Percentiles rank a stretch among this genome's conserved stretches.
Evolutionary conservation across 1,140 invertebrate genomes (phyloP).

Genomic region (Anadara kagoshimensis): DNA sequence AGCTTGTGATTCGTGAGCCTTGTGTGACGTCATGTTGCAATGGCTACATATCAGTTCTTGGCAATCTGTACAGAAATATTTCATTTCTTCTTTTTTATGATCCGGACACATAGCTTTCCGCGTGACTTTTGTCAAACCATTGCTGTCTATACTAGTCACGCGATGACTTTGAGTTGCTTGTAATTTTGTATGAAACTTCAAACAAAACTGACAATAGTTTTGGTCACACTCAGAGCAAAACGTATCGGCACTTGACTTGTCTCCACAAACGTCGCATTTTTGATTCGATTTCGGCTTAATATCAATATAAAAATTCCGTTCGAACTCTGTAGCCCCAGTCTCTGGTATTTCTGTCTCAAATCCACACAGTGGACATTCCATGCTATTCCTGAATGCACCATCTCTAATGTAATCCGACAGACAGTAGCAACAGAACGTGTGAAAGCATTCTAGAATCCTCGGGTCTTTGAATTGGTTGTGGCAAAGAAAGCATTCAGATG

Average conservation of each 20-base stretch:
- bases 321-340: slow-evolving; percentile 4
- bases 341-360: slow-evolving; percentile 8
- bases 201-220: slow-evolving; percentile 31
- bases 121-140: slow-evolving; percentile 11
- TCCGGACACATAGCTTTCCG: slow-evolving; percentile 3
- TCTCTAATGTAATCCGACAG: slow-evolving; percentile 13
- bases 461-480: slow-evolving; percentile 25
- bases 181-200: slow-evolving; percentile 26
- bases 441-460: slow-evolving; percentile 23
- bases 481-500: slow-evolving; percentile 18
- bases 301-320: slow-evolving; percentile 17
- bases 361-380: slow-evolving; percentile 24
- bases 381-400: neutral
- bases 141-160: slow-evolving; percentile 13
- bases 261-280: slow-evolving; percentile 31
- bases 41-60: slow-evolving; percentile 24
- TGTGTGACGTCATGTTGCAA: slow-evolving; percentile 34
- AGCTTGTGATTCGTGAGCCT: slow-evolving; percentile 21
- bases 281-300: neutral
- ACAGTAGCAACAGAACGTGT: slow-evolving; percentile 28
- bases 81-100: slow-evolving; percentile 16
- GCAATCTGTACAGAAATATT: slow-evolving; percentile 29
- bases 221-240: slow-evolving; percentile 27
- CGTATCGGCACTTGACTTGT: slow-evolving; percentile 19
- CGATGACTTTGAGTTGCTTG: slow-evolving; percentile 24